Conservation (phyloP, 2,113 vertebrate species). For the Limnothrissa miodon region DNA sequence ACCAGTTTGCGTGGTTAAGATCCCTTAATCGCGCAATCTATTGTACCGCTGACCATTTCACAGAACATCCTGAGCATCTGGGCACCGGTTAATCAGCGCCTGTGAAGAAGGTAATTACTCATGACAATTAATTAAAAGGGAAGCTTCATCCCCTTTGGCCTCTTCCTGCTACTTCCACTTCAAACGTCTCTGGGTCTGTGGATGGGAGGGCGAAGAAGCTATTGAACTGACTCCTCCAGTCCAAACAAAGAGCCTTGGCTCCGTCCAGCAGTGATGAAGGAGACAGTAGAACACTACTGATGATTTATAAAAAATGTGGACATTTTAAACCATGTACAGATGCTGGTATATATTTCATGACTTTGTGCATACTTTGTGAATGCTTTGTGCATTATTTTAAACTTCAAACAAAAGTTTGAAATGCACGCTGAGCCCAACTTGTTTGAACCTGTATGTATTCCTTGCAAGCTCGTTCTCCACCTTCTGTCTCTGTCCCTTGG, state of each 20-base stretch:
- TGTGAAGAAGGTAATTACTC: conserved; percentile 50
- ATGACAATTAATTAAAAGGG: conserved; percentile 21
- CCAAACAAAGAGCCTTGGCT: background rate
- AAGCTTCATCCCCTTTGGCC: background rate
- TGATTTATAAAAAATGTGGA: background rate
- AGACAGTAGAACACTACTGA: background rate
- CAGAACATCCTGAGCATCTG: background rate
- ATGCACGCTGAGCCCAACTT: background rate
- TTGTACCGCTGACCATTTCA: background rate
- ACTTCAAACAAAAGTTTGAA: background rate
- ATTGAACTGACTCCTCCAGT: background rate
- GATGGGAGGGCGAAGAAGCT: background rate
- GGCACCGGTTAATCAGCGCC: background rate
- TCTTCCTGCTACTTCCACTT: background rate
- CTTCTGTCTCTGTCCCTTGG: background rate
- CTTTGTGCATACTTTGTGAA: no score
- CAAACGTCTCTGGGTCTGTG: background rate
- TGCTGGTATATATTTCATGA: background rate
- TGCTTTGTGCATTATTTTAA: no score
- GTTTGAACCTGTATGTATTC: background rate
- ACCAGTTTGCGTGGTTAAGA: background rate
- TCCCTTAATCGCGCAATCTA: background rate
- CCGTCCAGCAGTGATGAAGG: background rate
- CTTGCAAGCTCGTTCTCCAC: conserved; percentile 14
- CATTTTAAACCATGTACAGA: background rate